Evolutionary conservation across 2,888 invertebrate species (phyloP).

Genomic region (Laspeyria flexula): DNA sequence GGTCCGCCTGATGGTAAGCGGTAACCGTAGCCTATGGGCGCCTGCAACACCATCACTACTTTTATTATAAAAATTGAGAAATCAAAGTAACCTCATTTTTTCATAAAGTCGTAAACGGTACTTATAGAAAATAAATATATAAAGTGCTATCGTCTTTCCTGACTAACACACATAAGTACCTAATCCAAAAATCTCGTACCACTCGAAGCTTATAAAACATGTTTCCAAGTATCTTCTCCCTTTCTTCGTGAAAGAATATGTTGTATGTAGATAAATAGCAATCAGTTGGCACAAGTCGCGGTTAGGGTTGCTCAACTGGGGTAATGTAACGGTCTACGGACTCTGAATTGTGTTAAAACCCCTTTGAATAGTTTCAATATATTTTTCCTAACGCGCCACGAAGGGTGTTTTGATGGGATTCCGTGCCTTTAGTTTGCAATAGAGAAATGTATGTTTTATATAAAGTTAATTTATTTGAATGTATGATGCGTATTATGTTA

Average conservation of each 20-base stretch:
- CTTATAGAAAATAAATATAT: too few relatives aligned
- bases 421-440: constrained; percentile 14
- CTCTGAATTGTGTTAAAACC: constrained; percentile 46
- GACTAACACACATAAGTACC: neutral
- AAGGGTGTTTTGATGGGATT: constrained; percentile 33
- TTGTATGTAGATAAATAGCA: constrained; percentile 35
- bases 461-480: neutral
- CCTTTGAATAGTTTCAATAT: constrained; percentile 42
- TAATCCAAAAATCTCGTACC: neutral
- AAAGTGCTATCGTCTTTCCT: too few relatives aligned
- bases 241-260: constrained; percentile 4
- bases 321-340: constrained; percentile 40
- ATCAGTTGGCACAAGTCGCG: constrained; percentile 21
- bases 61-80: too few relatives aligned
- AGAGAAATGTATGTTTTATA: constrained; percentile 7
- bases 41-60: too few relatives aligned
- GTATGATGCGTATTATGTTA: neutral
- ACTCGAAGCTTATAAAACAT: neutral
- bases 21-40: too few relatives aligned
- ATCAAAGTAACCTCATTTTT: too few relatives aligned
- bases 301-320: constrained; percentile 31
- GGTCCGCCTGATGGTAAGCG: too few relatives aligned
- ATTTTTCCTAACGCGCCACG: constrained; percentile 35
- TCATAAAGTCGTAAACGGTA: too few relatives aligned
- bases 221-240: constrained; percentile 7